Percentiles rank a stretch among this genome's conserved stretches.
Conservation (phyloP, 2,888 invertebrate genomes). For the Lasiommata megera region DNA sequence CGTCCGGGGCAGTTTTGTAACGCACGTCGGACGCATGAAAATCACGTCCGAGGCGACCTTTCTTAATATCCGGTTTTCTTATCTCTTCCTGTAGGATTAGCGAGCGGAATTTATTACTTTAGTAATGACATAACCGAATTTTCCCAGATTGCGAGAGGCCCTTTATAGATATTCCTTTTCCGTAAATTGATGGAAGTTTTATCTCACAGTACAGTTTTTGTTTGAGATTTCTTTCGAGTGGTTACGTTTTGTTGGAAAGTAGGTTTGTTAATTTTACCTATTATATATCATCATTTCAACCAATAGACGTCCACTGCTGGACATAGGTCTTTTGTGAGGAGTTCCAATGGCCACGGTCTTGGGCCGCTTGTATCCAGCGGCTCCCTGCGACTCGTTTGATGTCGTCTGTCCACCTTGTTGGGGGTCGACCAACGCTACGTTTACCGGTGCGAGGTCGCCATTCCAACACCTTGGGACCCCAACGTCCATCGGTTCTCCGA, state of each 20-base stretch:
- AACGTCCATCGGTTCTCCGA: too few species aligned
- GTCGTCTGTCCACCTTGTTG: too few species aligned
- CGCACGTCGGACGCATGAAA: conserved; percentile 47
- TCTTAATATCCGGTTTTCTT: conserved; percentile 23
- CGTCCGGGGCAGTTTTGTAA: conserved; percentile 52
- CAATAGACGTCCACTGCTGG: too few species aligned
- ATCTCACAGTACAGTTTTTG: conserved; percentile 22
- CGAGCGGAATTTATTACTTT: conserved; percentile 25
- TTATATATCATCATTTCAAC: too few species aligned
- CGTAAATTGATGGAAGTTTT: background rate
- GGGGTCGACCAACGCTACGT: too few species aligned
- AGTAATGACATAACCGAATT: conserved; percentile 26
- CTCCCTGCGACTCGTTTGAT: too few species aligned
- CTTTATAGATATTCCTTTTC: conserved; percentile 6
- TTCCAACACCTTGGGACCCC: too few species aligned
- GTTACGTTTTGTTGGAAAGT: background rate
- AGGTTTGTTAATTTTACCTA: too few species aligned
- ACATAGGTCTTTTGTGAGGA: too few species aligned
- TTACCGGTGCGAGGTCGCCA: too few species aligned
- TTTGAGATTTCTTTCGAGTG: background rate
- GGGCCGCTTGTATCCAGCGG: too few species aligned
- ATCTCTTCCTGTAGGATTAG: conserved; percentile 23
- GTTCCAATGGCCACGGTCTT: too few species aligned
- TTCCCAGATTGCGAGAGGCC: conserved; percentile 16
- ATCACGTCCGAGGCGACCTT: conserved; percentile 33